Percentiles rank a stretch among this genome's conserved stretches.
Evolutionary conservation across 2,797 vertebrate genomes (phyloP).

Genomic region (Phylloscopus collybita): DNA sequence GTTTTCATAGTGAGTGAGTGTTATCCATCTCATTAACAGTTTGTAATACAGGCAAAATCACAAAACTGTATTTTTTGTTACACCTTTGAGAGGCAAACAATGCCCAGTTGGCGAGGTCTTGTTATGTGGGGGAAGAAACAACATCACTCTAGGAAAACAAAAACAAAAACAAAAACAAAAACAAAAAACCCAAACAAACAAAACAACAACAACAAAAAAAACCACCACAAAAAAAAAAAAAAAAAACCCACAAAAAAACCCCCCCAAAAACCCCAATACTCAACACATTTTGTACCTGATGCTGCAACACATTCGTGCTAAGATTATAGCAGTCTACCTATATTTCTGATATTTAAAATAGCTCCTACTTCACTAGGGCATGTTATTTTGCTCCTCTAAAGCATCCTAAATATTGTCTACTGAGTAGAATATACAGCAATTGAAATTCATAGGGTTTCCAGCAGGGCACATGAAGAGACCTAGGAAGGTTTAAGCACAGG

Average conservation of each 20-base stretch:
- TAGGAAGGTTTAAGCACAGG: not conserved
- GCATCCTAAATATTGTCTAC: not conserved
- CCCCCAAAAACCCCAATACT: too few relatives aligned
- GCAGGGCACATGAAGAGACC: not conserved
- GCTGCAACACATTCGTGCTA: not conserved
- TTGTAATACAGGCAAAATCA: not conserved
- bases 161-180: too few relatives aligned
- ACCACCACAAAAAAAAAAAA: too few relatives aligned
- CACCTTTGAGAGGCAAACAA: not conserved
- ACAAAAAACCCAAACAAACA: too few relatives aligned
- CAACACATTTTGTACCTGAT: not conserved
- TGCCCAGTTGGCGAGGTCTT: not conserved
- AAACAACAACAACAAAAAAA: too few relatives aligned
- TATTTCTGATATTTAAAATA: not conserved
- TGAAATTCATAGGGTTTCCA: not conserved
- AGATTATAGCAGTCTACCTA: not conserved
- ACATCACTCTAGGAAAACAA: not conserved
- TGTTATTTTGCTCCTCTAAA: not conserved
- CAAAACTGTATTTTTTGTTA: not conserved
- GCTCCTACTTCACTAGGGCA: not conserved
- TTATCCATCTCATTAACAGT: not conserved
- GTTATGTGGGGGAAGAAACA: rapidly evolving
- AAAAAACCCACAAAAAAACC: too few relatives aligned
- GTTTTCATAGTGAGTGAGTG: not conserved
- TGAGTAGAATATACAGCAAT: not conserved